Evolutionary conservation across 1,140 invertebrate genomes (phyloP).

Genomic region (Calycopis cecrops): DNA sequence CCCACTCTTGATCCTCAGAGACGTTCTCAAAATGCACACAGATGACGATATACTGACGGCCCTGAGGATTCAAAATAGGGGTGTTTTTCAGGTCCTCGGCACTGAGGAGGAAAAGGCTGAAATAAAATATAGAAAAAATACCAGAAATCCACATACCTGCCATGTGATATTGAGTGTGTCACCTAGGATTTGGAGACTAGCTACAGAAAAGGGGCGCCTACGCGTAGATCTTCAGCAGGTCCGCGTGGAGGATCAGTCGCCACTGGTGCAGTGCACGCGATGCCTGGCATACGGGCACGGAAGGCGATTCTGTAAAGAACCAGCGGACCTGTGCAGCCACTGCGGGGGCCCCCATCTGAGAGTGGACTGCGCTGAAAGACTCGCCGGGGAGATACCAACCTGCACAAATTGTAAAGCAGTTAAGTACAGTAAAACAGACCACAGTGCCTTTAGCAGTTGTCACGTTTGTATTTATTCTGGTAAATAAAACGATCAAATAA

Average conservation of each 20-base stretch:
- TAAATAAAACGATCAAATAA: too few relatives aligned
- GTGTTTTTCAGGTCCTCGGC: too few relatives aligned
- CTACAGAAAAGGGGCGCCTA: neutral
- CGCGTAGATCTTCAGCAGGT: conserved; percentile 6
- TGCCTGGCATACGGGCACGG: conserved; percentile 8
- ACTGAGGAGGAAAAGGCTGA: neutral
- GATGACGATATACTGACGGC: too few relatives aligned
- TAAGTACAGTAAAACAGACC: neutral
- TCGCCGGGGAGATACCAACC: neutral
- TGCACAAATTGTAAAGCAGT: conserved; percentile 1
- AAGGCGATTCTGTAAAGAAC: neutral
- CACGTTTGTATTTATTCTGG: too few relatives aligned
- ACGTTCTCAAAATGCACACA: too few relatives aligned
- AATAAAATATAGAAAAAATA: conserved; percentile 12
- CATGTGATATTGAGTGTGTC: conserved; percentile 20
- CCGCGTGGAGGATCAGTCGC: neutral
- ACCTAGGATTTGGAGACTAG: neutral
- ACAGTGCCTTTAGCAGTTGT: neutral
- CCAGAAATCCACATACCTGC: conserved; percentile 16
- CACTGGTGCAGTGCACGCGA: neutral
- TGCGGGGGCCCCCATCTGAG: conserved; percentile 2
- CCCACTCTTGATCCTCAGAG: too few relatives aligned
- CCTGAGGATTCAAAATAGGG: too few relatives aligned
- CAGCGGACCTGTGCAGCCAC: neutral
- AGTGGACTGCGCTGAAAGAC: neutral